Evolutionary conservation across 2,113 vertebrate species (phyloP).

Genomic region (Phylloscopus trochiloides): DNA sequence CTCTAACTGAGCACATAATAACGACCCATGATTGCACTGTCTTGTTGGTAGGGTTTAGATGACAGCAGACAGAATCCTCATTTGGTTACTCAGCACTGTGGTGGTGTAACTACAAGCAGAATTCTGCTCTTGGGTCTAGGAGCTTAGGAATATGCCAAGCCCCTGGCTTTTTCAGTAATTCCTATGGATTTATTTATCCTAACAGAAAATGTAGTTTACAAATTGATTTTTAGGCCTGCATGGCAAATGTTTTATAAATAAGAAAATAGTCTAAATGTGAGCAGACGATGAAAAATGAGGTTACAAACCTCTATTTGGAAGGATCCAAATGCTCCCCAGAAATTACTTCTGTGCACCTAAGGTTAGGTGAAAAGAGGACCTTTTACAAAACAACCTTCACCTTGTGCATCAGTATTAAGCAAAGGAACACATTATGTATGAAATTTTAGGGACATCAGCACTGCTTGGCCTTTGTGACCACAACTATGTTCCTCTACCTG

Average conservation of each 20-base stretch:
- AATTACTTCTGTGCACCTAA: neutral
- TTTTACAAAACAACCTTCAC: neutral
- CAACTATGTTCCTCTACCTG: neutral
- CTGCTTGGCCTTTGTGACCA: neutral
- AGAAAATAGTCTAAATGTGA: neutral
- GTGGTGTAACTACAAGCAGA: neutral
- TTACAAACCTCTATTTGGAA: neutral
- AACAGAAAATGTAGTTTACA: neutral
- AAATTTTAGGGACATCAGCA: neutral
- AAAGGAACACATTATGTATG: rapidly evolving
- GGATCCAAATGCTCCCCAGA: neutral
- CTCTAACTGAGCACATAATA: neutral
- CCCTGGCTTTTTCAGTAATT: neutral
- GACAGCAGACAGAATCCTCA: neutral
- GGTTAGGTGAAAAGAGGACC: neutral
- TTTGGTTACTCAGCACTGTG: neutral
- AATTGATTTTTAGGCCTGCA: neutral
- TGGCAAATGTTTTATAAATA: neutral
- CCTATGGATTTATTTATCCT: neutral
- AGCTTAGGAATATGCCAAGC: neutral
- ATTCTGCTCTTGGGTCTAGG: neutral
- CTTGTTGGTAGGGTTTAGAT: neutral
- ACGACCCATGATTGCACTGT: neutral
- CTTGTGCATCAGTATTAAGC: neutral
- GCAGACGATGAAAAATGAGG: neutral